These are phyloP conservation scores for Andrena cerasifolii DNA, from an alignment of 1,140 invertebrate genomes.

Conservation along the genomic window DNA sequence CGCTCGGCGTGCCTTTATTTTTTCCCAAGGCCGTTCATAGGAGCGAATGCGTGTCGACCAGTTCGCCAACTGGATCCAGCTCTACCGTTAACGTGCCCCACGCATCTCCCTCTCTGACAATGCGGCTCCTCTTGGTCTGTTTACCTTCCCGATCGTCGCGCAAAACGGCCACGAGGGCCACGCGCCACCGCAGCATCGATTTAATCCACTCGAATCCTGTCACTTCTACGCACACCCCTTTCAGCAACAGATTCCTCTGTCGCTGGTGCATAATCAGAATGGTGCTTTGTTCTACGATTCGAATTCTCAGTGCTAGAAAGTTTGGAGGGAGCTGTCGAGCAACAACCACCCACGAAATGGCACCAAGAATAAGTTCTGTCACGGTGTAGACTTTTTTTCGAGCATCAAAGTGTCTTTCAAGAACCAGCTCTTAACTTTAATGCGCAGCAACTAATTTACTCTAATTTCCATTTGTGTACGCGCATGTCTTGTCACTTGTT, in stretches of 20 bases:
- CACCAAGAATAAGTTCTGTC: too few relatives aligned
- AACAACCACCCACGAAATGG: neutral
- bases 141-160: constrained; percentile 25
- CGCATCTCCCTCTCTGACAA: neutral
- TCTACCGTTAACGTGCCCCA: constrained; percentile 28
- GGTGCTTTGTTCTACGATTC: neutral
- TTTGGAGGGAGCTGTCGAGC: neutral
- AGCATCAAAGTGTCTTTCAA: too few relatives aligned
- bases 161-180: neutral
- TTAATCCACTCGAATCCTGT: neutral
- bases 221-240: neutral
- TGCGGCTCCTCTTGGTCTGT: constrained; percentile 1
- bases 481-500: too few relatives aligned
- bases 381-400: too few relatives aligned
- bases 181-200: constrained; percentile 12
- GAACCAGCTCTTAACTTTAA: too few relatives aligned
- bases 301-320: too few relatives aligned
- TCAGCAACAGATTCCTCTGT: neutral
- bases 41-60: constrained; percentile 17
- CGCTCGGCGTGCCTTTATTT: neutral
- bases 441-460: too few relatives aligned
- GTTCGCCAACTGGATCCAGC: constrained; percentile 30
- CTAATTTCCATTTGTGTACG: too few relatives aligned
- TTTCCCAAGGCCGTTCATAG: constrained; percentile 32
- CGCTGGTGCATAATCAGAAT: neutral